Evolutionary conservation across 2,113 vertebrate genomes (phyloP), one percentile per base, ranked within the genome.

Genomic region (Phycodurus eques): DNA sequence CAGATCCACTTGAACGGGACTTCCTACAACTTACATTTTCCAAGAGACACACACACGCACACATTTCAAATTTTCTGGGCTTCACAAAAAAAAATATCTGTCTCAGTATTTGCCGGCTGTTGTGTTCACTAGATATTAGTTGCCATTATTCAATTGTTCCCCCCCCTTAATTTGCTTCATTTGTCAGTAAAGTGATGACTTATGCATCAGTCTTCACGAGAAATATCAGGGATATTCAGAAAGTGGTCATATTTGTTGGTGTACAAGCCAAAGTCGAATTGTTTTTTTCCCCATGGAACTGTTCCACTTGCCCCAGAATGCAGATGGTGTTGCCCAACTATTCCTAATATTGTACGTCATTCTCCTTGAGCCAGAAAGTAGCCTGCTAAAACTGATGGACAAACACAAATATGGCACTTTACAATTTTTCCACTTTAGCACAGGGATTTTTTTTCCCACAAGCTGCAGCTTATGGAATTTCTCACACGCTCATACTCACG

Each of bases 1-100:
- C 78, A 75, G 66, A 63, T 85, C 68, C 79, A 85, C 85, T 87
- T 77, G 78, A 85, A 73, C 73, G 85, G 81, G 80, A 65, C 74
- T 85, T 84, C 82, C 76, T 84, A 85, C 79, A 80, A 84, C 71
- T 85, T 12, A 39, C 49, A 51, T 60, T 60, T 60, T 60, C 51
- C 51, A 54, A 54, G 1, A 39, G 1, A 27, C 27, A 27, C 27
- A 27, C 27, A 27, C 27, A 27, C 27, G 1, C 27, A 27, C 27
- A 27, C 27, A 27, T 39, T 39, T 39, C 35, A 39, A 39, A 39
- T 39, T 39, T 39, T 39, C 35, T 39, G 35, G 35, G 35, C 6
- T 39, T 27, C 27, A 27, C 27, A 27, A 27, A 6, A 6, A 5
- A 39, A 39, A 39, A 39, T 39, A 39, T 39, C 35, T 39, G 35